A percentile compares a stretch with the other conserved stretches of the same genome.
These are phyloP conservation scores for Antigone vipio DNA, from an alignment of 2,113 vertebrate species.

Conservation along the genomic window DNA sequence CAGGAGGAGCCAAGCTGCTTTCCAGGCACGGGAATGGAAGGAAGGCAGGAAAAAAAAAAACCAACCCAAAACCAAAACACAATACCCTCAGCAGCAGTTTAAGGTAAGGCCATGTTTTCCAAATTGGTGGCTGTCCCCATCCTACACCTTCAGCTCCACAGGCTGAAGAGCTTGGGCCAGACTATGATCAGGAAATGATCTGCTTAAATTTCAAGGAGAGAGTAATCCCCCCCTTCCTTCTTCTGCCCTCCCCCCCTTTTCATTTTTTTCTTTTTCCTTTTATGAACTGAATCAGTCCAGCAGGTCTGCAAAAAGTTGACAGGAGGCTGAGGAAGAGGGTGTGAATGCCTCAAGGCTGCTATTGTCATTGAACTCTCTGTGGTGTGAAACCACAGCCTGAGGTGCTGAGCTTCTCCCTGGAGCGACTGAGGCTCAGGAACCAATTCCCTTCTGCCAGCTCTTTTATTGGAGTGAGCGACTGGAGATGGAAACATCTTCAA, in stretches of 20 bases:
- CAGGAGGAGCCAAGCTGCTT: background rate
- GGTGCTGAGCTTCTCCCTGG: conserved; percentile 16
- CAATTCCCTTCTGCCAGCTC: conserved; percentile 20
- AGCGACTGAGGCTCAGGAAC: background rate
- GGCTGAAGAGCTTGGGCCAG: background rate
- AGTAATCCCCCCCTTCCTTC: background rate
- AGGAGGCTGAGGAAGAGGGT: conserved; percentile 27
- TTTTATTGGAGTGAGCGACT: conserved; percentile 1
- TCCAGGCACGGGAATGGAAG: background rate
- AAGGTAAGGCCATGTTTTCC: background rate
- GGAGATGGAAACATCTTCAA: conserved; percentile 34
- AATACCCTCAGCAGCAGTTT: background rate
- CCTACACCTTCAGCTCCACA: background rate
- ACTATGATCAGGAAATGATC: background rate
- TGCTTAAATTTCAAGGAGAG: background rate
- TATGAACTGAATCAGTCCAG: background rate
- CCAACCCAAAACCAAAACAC: no score
- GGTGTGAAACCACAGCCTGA: conserved; percentile 51
- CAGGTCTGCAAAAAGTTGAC: conserved; percentile 1
- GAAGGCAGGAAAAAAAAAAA: background rate
- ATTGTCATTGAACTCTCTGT: background rate
- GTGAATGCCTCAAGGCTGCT: conserved; percentile 44
- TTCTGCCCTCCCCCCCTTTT: no score
- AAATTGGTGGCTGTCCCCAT: background rate
- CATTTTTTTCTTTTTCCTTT: background rate